Base-by-base conservation (phyloP, 2,113 vertebrate species). In the Podarcis muralis region DNA sequence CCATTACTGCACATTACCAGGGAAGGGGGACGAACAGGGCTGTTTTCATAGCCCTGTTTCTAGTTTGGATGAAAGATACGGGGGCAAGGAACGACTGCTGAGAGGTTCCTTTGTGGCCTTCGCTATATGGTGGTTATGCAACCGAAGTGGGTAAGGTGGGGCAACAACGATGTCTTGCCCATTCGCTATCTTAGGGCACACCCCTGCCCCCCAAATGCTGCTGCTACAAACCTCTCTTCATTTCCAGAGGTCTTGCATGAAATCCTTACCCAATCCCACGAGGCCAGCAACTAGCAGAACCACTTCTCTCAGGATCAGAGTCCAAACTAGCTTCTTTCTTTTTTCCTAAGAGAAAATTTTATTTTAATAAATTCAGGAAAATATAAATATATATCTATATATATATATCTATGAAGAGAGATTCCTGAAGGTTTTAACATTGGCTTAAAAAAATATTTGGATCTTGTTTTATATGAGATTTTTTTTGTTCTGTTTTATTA, bases 261-360 rank as follows among this genome's bases (percentile, higher is more conserved):
- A 16, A 65, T 25, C 40, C 22, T 35, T 53, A 66, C 12, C 59
- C 43, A n/a, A 59, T 3, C 2, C 13, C 48, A 1, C 32, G 11
- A n/a, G 4, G 18, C 25, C 16, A 65, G 37, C 40, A 68, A 66
- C 65, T 69, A 37, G 12, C 30, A 78, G 43, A 57, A 88, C 62
- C 65, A 1, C 72, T 84, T 88, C 62, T 84, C 81, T 78, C 40
- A 84, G 72, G 81, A 88, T 84, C 87, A 83, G 85, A 86, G 48
- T 78, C 43, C 93, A 94, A 96, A 94, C 95, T 93, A 94, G 94
- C 83, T 93, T 96, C 96, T 95, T 97, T 96, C 96, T 96, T 95
- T 97, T 96, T 96, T 94, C 97, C 97, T 97, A 95, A 72, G 65
- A 92, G 88, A 96, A 89, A 93, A 95, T 95, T 95, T 95, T 97